Evolutionary conservation across 1,140 invertebrate species (phyloP), one percentile per base, ranked within the genome.

Genomic region (Myzus persicae): DNA sequence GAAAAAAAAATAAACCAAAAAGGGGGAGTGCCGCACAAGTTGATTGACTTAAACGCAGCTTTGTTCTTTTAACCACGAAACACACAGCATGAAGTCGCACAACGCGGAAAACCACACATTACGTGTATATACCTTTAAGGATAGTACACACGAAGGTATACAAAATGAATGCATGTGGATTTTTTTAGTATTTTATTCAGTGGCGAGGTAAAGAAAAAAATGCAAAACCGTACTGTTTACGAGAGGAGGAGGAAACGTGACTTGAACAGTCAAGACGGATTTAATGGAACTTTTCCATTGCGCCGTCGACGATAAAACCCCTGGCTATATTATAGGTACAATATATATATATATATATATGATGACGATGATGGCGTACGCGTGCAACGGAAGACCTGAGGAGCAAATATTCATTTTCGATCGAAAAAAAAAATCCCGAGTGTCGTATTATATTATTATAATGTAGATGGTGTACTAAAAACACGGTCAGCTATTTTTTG

Each of bases 271-370:
- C 89, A 90, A 90, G 54, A 90, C 54, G 89, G 89, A 90, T 90
- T 90, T 90, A 90, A 90, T 90, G 89, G 89, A 90, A 90, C 89
- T 90, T 90, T 90, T 90, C 89, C 89, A 90, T 90, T 36, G 89
- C 51, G 54, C 40, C 38, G 54, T 31, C 14, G 89, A 67, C 89
- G 89, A 90, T 90, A 90, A 51, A 90, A 59, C 38, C 89, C 51
- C 54, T 14, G 9, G 9, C 22, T 85, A 44, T 85, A 85, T 42
- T 46, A 88, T 88, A n/a, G 26, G 38, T 44, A 26, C 6, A 24
- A 82, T 82, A 22, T 82, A 42, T 40, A 24, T 31, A 82, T 82
- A 22, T 82, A 42, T 40, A 24, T 31, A n/a, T 67, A 44, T n/a
- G 26, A 42, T 36, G 87, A 90, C 40, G 24, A 67, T 40, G 89